Evolutionary conservation across 2,113 vertebrate genomes (phyloP).

Genomic region (Hippoglossus stenolepis): DNA sequence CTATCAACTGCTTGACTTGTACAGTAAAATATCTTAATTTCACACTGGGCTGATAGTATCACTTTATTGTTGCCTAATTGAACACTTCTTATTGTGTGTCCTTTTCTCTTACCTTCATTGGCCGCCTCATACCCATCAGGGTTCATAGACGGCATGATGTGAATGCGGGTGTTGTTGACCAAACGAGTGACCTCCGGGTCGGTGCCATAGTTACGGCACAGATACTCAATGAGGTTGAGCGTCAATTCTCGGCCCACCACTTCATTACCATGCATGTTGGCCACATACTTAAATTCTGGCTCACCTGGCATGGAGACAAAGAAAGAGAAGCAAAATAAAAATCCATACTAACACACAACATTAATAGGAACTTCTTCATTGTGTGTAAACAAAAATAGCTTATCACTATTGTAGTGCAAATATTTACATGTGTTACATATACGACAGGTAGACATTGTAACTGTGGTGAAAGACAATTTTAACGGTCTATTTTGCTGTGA

Average conservation of each 20-base stretch:
- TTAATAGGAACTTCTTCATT: too few species aligned
- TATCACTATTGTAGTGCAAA: too few species aligned
- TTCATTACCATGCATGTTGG: conserved; percentile 99
- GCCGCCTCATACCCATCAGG: conserved; percentile 95
- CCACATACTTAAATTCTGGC: conserved; percentile 97
- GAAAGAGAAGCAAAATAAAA: neutral
- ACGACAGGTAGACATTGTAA: too few species aligned
- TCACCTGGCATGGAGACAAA: conserved; percentile 83
- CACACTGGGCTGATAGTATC: neutral
- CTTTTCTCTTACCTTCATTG: conserved; percentile 86
- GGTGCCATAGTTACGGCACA: conserved; percentile 93
- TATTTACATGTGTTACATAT: too few species aligned
- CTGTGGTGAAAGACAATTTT: too few species aligned
- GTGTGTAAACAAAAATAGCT: neutral
- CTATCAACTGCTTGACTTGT: too few species aligned
- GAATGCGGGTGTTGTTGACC: conserved; percentile 92
- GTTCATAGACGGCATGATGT: conserved; percentile 99
- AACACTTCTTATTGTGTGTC: neutral
- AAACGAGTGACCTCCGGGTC: conserved; percentile 91
- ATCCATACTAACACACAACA: neutral
- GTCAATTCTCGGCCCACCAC: conserved; percentile 95
- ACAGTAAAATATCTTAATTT: neutral
- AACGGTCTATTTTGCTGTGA: too few species aligned
- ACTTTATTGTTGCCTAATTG: neutral
- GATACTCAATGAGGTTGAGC: conserved; percentile 95